Base-by-base conservation (phyloP, 2,888 invertebrate genomes). In the Tolmerus cingulatus region DNA sequence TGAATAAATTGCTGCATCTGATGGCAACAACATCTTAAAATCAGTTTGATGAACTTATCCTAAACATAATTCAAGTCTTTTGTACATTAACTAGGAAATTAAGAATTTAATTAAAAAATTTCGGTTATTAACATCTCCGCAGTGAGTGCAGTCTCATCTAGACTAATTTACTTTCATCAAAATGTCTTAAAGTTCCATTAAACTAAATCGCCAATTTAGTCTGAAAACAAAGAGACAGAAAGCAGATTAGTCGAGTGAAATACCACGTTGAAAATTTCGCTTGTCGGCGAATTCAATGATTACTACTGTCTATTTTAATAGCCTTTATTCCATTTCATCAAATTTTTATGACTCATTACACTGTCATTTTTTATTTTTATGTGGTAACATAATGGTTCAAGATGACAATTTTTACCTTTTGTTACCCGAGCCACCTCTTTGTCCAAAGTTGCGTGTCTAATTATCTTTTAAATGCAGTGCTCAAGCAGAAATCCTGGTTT, bases 401-500 rank as follows among this genome's bases (percentile, higher is more conserved):
- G 66, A 66, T 66, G 66, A 66, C 66, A 66, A 66, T 66, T 66
- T 66, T 66, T 66, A 66, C 66, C 66, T 66, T 66, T 66, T 66
- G 66, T 66, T 66, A 27, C 9, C 27, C 8, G 8, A 23, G 12
- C 66, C 14, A 66, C 51, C 40, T 27, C 51, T 79, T 79, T 79
- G 79, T 79, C 51, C 27, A 19, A 23, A 78, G 78, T 51, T 23
- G 46, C 51, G 27, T 79, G 79, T 79, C 79, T 51, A 79, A 79
- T 79, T 79, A 27, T 79, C 51, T 66, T 66, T 66, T 55, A 79
- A 27, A 79, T 79, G 46, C 51, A 79, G 55, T 51, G 23, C 51
- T 79, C 79, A 51, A 79, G 40, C 79, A 79, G 79, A 79, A 79
- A 51, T 79, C 51, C 79, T 66, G 66, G 23, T 23, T 66, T 27